A percentile compares a stretch with the other conserved stretches of the same genome.
These are phyloP conservation scores for Barypeithes pellucidus DNA, from an alignment of 2,888 invertebrate species.

Conservation along the genomic window DNA sequence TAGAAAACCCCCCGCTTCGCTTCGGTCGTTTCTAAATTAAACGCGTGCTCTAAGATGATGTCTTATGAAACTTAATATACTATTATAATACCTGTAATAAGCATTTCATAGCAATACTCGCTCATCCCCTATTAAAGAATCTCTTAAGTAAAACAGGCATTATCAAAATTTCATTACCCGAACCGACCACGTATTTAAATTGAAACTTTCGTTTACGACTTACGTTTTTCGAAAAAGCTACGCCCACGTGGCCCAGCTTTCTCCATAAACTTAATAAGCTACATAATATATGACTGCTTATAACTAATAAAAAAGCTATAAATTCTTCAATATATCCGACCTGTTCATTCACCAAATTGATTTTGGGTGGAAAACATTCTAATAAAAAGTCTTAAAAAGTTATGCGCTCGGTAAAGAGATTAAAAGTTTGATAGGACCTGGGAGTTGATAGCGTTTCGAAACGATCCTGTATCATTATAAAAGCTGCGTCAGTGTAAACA, in stretches of 20 bases:
- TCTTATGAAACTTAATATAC: too few species aligned
- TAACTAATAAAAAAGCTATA: slow-evolving; percentile 57
- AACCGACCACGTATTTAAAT: slow-evolving; percentile 24
- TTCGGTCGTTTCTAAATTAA: too few species aligned
- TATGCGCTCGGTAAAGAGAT: slow-evolving; percentile 62
- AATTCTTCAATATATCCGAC: slow-evolving; percentile 60
- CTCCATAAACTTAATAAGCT: slow-evolving; percentile 50
- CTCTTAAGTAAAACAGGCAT: slow-evolving; percentile 1
- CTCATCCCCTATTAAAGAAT: background rate
- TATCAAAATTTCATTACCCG: slow-evolving; percentile 20
- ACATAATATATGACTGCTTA: slow-evolving; percentile 51
- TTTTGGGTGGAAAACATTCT: slow-evolving; percentile 60
- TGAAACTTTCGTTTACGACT: slow-evolving; percentile 33
- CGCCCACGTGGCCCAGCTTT: slow-evolving; percentile 33
- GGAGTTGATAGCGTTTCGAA: slow-evolving; percentile 49
- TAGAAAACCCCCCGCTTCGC: too few species aligned
- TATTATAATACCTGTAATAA: too few species aligned
- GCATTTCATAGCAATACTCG: too few species aligned
- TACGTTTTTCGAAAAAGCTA: slow-evolving; percentile 28
- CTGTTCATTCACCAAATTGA: slow-evolving; percentile 63
- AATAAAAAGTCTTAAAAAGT: slow-evolving; percentile 61
- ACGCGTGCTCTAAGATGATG: too few species aligned
- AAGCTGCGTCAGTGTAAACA: slow-evolving; percentile 62
- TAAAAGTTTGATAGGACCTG: slow-evolving; percentile 62
- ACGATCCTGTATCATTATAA: slow-evolving; percentile 64